A percentile compares a stretch with the other conserved stretches of the same genome.
These are phyloP conservation scores for Accipiter superciliosus DNA, from an alignment of 2,797 vertebrate species.

Conservation along the genomic window DNA sequence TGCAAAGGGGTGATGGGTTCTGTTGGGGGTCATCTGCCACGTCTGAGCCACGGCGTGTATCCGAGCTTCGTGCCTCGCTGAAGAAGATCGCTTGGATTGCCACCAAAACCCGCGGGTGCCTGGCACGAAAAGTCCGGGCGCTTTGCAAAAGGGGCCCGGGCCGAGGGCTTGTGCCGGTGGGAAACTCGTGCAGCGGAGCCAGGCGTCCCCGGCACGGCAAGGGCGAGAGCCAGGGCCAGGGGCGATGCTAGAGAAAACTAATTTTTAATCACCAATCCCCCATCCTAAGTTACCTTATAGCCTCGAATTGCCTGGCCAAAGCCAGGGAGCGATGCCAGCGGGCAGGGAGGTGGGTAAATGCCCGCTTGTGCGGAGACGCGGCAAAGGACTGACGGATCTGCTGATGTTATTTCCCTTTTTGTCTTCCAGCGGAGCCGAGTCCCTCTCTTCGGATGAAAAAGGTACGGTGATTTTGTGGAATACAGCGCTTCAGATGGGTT, in stretches of 20 bases:
- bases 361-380: fast-evolving
- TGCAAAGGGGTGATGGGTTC: not conserved
- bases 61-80: not conserved
- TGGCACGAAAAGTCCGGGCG: fast-evolving
- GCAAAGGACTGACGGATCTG: not conserved
- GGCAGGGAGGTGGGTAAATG: not conserved
- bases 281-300: not conserved
- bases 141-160: not conserved
- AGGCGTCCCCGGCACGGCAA: not conserved
- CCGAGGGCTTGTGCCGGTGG: fast-evolving
- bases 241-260: not conserved
- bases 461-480: not conserved
- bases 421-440: slow-evolving; percentile 41
- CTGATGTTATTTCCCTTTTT: not conserved
- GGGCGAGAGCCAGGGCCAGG: not conserved
- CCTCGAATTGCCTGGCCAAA: fast-evolving
- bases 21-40: not conserved
- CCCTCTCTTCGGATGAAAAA: slow-evolving; percentile 51
- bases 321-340: not conserved
- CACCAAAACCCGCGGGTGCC: not conserved
- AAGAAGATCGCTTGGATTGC: not conserved
- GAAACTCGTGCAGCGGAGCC: not conserved
- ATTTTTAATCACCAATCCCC: not conserved
- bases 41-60: fast-evolving
- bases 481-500: not conserved